phyloP scores from a whole-genome alignment of 1,140 invertebrate genomes.

The Metaphire vulgaris region DNA sequence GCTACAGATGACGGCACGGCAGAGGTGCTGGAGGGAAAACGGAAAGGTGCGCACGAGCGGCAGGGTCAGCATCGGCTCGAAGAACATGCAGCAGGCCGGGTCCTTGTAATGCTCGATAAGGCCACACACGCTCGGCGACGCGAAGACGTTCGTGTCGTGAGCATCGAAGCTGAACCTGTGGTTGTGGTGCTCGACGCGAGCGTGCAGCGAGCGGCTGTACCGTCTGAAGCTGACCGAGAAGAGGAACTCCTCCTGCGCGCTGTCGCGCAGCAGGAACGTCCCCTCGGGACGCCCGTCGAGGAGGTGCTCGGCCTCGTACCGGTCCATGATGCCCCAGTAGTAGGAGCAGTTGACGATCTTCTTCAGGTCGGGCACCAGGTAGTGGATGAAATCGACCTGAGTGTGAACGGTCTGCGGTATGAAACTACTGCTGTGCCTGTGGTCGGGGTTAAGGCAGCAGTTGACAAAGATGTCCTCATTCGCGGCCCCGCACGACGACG shows the following conservation, averaged over 20 bases:
- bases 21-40: slow-evolving; percentile 84
- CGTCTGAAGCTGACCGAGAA: slow-evolving; percentile 96
- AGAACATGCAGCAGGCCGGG: slow-evolving; percentile 94
- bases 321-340: slow-evolving; percentile 77
- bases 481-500: not conserved
- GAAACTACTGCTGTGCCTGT: no score
- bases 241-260: slow-evolving; percentile 92
- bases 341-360: slow-evolving; percentile 76
- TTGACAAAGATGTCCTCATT: not conserved
- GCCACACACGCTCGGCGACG: slow-evolving; percentile 75
- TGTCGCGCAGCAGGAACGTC: slow-evolving; percentile 88
- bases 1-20: slow-evolving; percentile 77
- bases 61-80: slow-evolving; percentile 91
- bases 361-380: slow-evolving; percentile 83
- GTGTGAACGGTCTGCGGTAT: slow-evolving; percentile 72
- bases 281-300: slow-evolving; percentile 89
- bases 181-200: slow-evolving; percentile 93
- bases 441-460: no score
- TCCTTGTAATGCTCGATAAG: slow-evolving; percentile 96
- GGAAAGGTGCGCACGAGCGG: slow-evolving; percentile 79
- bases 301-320: slow-evolving; percentile 89
- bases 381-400: slow-evolving; percentile 85
- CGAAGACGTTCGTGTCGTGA: slow-evolving; percentile 89
- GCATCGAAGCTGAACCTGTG: slow-evolving; percentile 93
- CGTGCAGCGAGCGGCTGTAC: slow-evolving; percentile 87